Evolutionary conservation across 2,113 vertebrate species (phyloP), one percentile per base, ranked within the genome.

Genomic region (Tringa solitaria): DNA sequence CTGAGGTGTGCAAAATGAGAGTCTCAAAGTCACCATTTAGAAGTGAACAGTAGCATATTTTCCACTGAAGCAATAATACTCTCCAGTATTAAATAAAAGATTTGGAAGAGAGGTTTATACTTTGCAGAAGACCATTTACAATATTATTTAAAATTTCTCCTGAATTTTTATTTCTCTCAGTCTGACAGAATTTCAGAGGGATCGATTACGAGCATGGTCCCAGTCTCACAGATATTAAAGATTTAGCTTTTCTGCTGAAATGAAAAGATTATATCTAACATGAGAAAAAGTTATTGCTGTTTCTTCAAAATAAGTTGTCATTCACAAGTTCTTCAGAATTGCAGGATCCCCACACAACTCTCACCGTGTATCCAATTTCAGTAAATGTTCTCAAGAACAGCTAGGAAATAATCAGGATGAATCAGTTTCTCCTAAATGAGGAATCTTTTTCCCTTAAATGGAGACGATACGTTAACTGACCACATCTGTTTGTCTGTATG

Each of bases 1-100:
- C 99, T 99, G 97, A 33, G 19, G 33, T 24, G 65, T 8, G 33
- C 35, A 84, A 46, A 93, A 56, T 12, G 83, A 87, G 61, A 82
- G 50, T 28, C 18, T 41, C 48, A 23, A 43, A 50, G 15, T 53
- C 43, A 84, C 51, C 24, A 75, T 64, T 70, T 75, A 87, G 56
- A 35, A 91, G 63, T 30, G 13, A 73, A 28, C 51, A 92, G 35
- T 1, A 59, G 8, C 33, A 7, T 28, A 61, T 82, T 76, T 85
- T 46, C 41, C 41, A 72, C 10, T 53, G 33, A 86, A 72, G 24
- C 77, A 94, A 87, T 14, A 80, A 60, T 26, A 76, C 10, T 80
- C 32, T 39, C 12, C 27, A 51, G 17, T 59, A 85, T 43, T 74
- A 68, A 84, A 46, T 0, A 56, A 17, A 63, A 77, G 17, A 73